phyloP scores from a whole-genome alignment of 2,888 invertebrate genomes.

The Psylliodes chrysocephalus region DNA sequence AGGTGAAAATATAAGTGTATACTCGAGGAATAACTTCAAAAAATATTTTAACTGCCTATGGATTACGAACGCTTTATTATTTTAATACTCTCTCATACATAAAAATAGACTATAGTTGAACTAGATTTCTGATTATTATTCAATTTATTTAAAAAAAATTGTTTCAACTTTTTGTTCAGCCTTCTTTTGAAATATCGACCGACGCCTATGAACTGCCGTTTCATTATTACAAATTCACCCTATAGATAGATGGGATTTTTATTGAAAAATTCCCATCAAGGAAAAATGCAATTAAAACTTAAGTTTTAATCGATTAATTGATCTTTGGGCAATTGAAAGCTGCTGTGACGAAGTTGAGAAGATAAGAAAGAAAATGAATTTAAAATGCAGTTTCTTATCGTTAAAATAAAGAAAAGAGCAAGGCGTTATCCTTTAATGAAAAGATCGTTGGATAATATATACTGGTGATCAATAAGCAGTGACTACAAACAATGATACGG shows the following conservation, averaged over 20 bases:
- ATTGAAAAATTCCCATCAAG: slow-evolving; percentile 28
- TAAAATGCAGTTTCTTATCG: not conserved
- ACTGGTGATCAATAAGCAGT: too few species aligned
- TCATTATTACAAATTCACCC: slow-evolving; percentile 24
- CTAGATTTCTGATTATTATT: too few species aligned
- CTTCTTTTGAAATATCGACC: too few species aligned
- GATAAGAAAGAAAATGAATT: slow-evolving; percentile 10
- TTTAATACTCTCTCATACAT: too few species aligned
- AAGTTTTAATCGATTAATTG: slow-evolving; percentile 21
- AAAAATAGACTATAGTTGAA: too few species aligned
- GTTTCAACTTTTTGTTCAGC: too few species aligned
- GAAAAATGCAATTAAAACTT: slow-evolving; percentile 24
- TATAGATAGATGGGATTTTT: slow-evolving; percentile 26
- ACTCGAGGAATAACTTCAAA: too few species aligned
- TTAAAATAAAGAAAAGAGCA: not conserved
- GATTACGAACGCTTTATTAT: too few species aligned
- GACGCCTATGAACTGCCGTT: not conserved
- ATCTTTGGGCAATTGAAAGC: slow-evolving; percentile 14
- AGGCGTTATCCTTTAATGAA: not conserved
- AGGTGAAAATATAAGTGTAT: too few species aligned
- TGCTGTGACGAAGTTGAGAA: not conserved
- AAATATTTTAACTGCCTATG: too few species aligned
- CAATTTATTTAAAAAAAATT: too few species aligned
- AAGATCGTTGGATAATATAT: not conserved
- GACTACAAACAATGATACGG: too few species aligned